Conservation (phyloP, 37 sponge, comb jelly and placozoan species). For the Corticium candelabrum region DNA sequence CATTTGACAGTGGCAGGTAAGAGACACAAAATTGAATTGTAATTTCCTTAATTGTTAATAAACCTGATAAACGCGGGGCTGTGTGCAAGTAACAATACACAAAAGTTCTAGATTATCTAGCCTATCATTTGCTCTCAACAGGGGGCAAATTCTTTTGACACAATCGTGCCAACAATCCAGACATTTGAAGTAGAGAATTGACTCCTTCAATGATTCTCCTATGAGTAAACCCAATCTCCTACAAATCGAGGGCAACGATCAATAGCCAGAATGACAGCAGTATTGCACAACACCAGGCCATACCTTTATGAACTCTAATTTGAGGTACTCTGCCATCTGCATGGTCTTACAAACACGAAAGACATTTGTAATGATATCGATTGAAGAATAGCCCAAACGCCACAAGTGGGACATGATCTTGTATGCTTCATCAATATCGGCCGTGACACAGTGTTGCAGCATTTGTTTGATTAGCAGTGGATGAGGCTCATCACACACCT, state of each 20-base stretch:
- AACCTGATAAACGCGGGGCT: no score
- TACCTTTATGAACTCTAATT: slow-evolving; percentile 90
- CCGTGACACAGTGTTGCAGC: slow-evolving; percentile 60
- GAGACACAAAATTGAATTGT: no score
- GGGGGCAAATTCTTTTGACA: slow-evolving; percentile 54
- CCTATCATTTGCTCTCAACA: no score
- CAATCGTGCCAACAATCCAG: slow-evolving; percentile 85
- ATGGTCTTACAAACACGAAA: slow-evolving; percentile 87
- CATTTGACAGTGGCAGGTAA: no score
- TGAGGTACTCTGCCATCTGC: slow-evolving; percentile 87
- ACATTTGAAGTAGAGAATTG: slow-evolving; percentile 83
- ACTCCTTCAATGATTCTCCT: slow-evolving; percentile 82
- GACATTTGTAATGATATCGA: slow-evolving; percentile 91
- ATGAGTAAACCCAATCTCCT: slow-evolving; percentile 96
- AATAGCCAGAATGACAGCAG: neutral
- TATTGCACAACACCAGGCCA: neutral
- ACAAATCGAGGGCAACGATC: slow-evolving; percentile 10
- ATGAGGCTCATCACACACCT: slow-evolving; percentile 99
- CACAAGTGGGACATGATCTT: slow-evolving; percentile 75
- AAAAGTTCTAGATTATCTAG: no score
- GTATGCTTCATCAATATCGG: slow-evolving; percentile 73
- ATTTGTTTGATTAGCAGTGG: slow-evolving; percentile 93
- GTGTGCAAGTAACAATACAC: no score
- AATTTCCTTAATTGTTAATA: no score
- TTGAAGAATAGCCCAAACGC: slow-evolving; percentile 93